These are phyloP conservation scores for Seladonia tumulorum DNA, from an alignment of 2,888 invertebrate species.

Conservation along the genomic window DNA sequence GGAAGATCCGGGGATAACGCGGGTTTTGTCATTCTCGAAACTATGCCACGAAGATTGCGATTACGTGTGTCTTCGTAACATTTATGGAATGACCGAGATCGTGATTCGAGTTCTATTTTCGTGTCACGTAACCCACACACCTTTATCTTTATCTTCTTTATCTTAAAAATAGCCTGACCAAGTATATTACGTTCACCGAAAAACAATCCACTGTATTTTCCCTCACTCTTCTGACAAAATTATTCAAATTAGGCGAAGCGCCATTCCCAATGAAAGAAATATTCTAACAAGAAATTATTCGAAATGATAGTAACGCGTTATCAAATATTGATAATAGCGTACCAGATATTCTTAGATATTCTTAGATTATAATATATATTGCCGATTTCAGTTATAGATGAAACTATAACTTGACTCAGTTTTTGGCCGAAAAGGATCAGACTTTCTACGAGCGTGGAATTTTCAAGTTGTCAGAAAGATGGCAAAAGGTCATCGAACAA, in stretches of 20 bases:
- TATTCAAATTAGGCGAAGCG: background rate
- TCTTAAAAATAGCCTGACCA: background rate
- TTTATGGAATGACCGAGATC: background rate
- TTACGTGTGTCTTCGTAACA: background rate
- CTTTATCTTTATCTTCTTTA: background rate
- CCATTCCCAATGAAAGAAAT: background rate
- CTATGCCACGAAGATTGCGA: background rate
- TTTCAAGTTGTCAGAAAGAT: too few species aligned
- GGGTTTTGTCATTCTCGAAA: constrained; percentile 7
- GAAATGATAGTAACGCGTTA: too few species aligned
- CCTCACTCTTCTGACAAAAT: background rate
- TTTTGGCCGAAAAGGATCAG: too few species aligned
- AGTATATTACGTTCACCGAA: background rate
- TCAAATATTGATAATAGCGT: too few species aligned
- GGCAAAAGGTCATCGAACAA: too few species aligned
- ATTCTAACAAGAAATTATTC: too few species aligned
- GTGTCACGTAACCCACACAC: background rate
- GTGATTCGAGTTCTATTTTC: background rate
- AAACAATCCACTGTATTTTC: background rate
- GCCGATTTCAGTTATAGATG: too few species aligned
- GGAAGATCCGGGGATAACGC: background rate
- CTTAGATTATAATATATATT: too few species aligned
- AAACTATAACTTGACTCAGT: too few species aligned
- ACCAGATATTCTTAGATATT: too few species aligned
- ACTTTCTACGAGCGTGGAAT: too few species aligned